Conservation (phyloP, 2,797 vertebrate species). For the Protonibea diacanthus region DNA sequence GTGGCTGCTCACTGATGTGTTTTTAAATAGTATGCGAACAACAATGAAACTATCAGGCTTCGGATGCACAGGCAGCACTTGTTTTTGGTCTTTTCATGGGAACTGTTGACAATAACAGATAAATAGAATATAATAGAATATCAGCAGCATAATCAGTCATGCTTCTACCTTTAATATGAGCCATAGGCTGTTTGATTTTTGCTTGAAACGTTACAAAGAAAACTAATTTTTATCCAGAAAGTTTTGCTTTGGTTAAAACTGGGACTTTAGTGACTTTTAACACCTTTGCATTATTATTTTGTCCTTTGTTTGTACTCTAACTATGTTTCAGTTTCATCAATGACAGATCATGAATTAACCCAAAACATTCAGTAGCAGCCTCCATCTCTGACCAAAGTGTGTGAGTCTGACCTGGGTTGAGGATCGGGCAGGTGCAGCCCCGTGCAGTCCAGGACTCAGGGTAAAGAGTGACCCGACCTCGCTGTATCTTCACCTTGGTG, state of each 20-base stretch:
- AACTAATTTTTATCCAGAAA: too few species aligned
- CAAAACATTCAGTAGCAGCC: fast-evolving
- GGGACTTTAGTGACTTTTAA: neutral
- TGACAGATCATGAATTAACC: neutral
- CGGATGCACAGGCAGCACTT: neutral
- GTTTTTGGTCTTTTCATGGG: neutral
- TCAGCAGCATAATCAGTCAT: neutral
- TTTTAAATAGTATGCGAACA: neutral
- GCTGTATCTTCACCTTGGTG: slow-evolving; percentile 90
- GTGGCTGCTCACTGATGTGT: too few species aligned
- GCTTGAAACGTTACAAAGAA: neutral
- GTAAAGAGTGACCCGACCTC: slow-evolving; percentile 90
- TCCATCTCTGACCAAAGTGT: neutral
- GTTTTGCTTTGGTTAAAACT: too few species aligned
- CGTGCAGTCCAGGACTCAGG: slow-evolving; percentile 97
- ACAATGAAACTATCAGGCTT: neutral
- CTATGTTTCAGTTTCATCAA: neutral
- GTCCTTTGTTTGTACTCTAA: neutral
- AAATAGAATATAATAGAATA: neutral
- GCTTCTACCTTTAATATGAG: neutral
- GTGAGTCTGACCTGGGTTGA: slow-evolving; percentile 91
- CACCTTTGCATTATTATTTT: neutral
- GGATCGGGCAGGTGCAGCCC: slow-evolving; percentile 97
- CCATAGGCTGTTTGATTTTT: neutral
- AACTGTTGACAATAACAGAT: neutral